Evolutionary conservation across 1,140 invertebrate genomes (phyloP).

Genomic region (Drepana arcuata): DNA sequence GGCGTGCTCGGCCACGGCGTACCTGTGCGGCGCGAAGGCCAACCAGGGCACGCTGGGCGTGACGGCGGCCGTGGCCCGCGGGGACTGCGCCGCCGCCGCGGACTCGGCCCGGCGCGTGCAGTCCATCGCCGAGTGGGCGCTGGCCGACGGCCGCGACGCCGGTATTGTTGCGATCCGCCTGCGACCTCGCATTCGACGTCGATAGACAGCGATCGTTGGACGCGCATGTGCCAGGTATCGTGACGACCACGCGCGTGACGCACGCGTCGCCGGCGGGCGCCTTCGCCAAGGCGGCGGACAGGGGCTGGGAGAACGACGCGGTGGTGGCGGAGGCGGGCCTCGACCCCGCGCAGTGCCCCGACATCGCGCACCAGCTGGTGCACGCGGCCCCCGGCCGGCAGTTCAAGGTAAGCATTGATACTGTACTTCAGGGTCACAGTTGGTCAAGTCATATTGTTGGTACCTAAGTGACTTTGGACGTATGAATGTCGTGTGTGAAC

Average conservation of each 20-base stretch:
- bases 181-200: too few relatives aligned
- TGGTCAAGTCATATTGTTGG: too few relatives aligned
- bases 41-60: slow-evolving; percentile 75
- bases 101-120: slow-evolving; percentile 68
- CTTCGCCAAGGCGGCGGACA: slow-evolving; percentile 1
- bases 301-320: slow-evolving; percentile 72
- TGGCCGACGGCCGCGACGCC: slow-evolving; percentile 74
- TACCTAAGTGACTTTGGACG: too few relatives aligned
- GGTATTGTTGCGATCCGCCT: too few relatives aligned
- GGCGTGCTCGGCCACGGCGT: slow-evolving; percentile 79
- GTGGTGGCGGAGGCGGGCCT: slow-evolving; percentile 60
- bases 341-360: too few relatives aligned
- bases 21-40: neutral
- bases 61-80: slow-evolving; percentile 72
- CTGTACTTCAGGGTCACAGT: too few relatives aligned
- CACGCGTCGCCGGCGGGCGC: slow-evolving; percentile 51
- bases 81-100: slow-evolving; percentile 72
- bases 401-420: neutral
- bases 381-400: neutral
- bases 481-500: too few relatives aligned
- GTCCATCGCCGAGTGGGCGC: slow-evolving; percentile 80
- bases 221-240: slow-evolving; percentile 2
- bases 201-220: neutral
- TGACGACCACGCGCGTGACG: slow-evolving; percentile 77
- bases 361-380: slow-evolving; percentile 76